Evolutionary conservation across 2,888 invertebrate species (phyloP).

Genomic region (Agrochola macilenta): DNA sequence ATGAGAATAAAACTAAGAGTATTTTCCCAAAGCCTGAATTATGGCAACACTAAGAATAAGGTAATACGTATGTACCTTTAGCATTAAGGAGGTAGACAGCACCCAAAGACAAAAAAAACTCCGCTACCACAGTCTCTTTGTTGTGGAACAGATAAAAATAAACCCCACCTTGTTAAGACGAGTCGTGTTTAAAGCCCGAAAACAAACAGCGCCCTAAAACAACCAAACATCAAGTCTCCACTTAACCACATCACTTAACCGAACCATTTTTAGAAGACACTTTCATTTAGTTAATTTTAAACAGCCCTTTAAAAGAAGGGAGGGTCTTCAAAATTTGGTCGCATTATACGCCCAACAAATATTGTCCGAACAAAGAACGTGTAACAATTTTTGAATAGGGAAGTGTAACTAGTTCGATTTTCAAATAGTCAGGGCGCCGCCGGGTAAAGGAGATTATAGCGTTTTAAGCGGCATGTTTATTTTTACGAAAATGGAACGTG

Average conservation of each 20-base stretch:
- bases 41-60: constrained; percentile 50
- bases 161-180: constrained; percentile 85
- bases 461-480: constrained; percentile 85
- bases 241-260: constrained; percentile 87
- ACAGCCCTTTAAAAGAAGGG: constrained; percentile 60
- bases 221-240: constrained; percentile 87
- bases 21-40: constrained; percentile 37
- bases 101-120: constrained; percentile 54
- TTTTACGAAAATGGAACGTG: constrained; percentile 85
- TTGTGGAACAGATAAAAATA: constrained; percentile 80
- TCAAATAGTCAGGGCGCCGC: constrained; percentile 86
- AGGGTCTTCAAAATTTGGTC: constrained; percentile 77
- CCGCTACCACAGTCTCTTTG: constrained; percentile 72
- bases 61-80: constrained; percentile 47
- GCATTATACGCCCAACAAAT: constrained; percentile 80
- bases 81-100: constrained; percentile 61
- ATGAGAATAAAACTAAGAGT: constrained; percentile 20
- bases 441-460: constrained; percentile 86
- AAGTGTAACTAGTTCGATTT: constrained; percentile 82
- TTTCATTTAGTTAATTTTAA: constrained; percentile 64
- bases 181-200: constrained; percentile 84
- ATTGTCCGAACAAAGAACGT: constrained; percentile 84
- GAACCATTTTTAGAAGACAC: constrained; percentile 80
- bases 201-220: constrained; percentile 88
- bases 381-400: constrained; percentile 84